Base-by-base conservation (phyloP, 2,797 vertebrate genomes). In the Poliocrania exsul region DNA sequence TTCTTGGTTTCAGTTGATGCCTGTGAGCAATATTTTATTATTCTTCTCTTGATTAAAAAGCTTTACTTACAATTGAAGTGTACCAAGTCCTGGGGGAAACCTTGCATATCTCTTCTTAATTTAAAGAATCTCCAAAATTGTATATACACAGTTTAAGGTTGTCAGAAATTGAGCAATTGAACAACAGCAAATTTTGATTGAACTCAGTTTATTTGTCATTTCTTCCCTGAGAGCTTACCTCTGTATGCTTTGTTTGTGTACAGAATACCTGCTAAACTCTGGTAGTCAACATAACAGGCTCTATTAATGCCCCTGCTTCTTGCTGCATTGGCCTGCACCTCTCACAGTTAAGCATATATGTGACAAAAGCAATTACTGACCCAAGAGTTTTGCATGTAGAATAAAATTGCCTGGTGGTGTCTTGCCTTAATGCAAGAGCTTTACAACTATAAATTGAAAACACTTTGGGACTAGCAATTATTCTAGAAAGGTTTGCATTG, bases 31-130 rank as follows among this genome's bases (percentile, higher is more conserved):
- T 84, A 15, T 70, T 86, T 82, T 85, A 66, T 78, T 80, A 80
- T 79, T 95, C 28, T 26, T 54, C 8, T 77, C 56, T 88, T 60
- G 66, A 86, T 93, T 92, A 31, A 79, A 90, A 91, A 89, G 8
- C 2, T 5, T 46, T 19, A 16, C 13, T 74, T 57, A 37, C 0
- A 31, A 10, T 69, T 40, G 69, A 86, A 84, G 53, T 47, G 5
- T 73, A 6, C 44, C 29, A 75, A 21, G 13, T 70, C 44, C 33
- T 3, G 1, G 21, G 33, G 26, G 23, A 82, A 62, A 79, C 15
- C 19, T 61, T 62, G 11, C 13, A 12, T 21, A 13, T 31, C 24
- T 90, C 29, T 46, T 64, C 57, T 37, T 60, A 38, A 49, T 82
- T 67, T 71, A 54, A 67, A 71, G 20, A 31, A 25, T 64, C 35